These are phyloP conservation scores for Thunnus albacares DNA, from an alignment of 2,797 vertebrate genomes.

Conservation along the genomic window DNA sequence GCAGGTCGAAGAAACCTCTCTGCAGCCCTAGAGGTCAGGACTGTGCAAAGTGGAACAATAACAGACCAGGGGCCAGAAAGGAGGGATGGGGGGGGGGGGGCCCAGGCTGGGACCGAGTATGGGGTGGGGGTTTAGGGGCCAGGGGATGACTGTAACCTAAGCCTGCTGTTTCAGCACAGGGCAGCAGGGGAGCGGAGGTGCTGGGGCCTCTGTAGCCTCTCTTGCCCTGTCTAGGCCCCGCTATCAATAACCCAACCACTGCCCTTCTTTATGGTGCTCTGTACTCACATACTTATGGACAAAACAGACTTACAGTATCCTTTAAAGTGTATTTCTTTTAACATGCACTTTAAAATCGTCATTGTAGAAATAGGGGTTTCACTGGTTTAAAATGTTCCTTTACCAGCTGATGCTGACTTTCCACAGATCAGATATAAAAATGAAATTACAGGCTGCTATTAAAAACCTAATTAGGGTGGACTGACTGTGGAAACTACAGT, in stretches of 20 bases:
- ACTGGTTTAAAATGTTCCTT: neutral
- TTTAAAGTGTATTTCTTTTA: neutral
- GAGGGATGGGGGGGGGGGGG: conserved; percentile 64
- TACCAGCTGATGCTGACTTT: neutral
- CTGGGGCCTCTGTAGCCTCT: conserved; percentile 80
- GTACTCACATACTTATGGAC: conserved; percentile 28
- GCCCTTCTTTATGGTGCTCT: conserved; percentile 69
- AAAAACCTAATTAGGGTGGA: conserved; percentile 4
- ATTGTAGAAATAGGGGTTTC: neutral
- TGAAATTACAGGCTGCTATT: neutral
- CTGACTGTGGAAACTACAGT: neutral
- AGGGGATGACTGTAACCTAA: conserved; percentile 88
- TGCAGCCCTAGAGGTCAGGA: conserved; percentile 89
- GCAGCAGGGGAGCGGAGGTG: conserved; percentile 89
- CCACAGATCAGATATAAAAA: neutral
- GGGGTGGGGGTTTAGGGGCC: conserved; percentile 50
- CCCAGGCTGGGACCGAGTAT: conserved; percentile 47
- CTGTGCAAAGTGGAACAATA: conserved; percentile 93
- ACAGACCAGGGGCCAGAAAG: conserved; percentile 84
- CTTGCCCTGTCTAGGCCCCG: conserved; percentile 65
- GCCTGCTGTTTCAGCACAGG: conserved; percentile 89
- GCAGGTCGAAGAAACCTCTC: conserved; percentile 83
- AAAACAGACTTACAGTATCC: conserved; percentile 11
- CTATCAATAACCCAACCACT: conserved; percentile 82
- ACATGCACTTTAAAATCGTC: neutral